Evolutionary conservation across 2,888 invertebrate species (phyloP).

Genomic region (Agrochola lota): DNA sequence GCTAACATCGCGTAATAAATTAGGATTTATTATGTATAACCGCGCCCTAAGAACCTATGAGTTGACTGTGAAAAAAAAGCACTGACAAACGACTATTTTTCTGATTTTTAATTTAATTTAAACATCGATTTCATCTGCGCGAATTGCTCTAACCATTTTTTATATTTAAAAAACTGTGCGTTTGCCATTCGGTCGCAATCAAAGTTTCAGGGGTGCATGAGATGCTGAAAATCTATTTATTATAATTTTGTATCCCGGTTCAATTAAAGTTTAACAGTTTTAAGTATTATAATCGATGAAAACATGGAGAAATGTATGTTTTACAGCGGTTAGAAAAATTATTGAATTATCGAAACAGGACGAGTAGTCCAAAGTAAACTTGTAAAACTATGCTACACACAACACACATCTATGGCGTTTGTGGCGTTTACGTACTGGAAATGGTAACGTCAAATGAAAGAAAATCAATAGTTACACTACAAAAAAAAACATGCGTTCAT

Average conservation of each 20-base stretch:
- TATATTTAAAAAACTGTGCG: background rate
- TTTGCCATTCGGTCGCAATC: conserved; percentile 5
- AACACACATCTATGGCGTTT: conserved; percentile 46
- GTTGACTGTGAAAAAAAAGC: background rate
- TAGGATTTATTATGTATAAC: conserved; percentile 31
- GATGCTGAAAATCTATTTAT: conserved; percentile 20
- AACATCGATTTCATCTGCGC: background rate
- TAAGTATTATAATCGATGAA: conserved; percentile 2
- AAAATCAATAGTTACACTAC: conserved; percentile 54
- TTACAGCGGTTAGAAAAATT: background rate
- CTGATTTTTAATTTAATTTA: background rate
- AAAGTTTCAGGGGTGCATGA: background rate
- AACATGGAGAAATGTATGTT: conserved; percentile 3
- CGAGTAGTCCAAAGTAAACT: conserved; percentile 31
- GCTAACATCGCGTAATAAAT: conserved; percentile 19
- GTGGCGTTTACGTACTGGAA: conserved; percentile 49
- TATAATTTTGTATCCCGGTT: conserved; percentile 3
- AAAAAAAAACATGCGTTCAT: conserved; percentile 41
- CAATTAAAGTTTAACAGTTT: background rate
- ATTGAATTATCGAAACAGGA: background rate
- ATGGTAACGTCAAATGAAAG: conserved; percentile 53
- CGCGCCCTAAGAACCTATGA: conserved; percentile 50
- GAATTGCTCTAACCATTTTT: background rate
- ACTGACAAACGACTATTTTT: background rate
- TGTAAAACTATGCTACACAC: conserved; percentile 33